Conservation (phyloP, 2,113 vertebrate genomes). For the Zosterops hypoxanthus region DNA sequence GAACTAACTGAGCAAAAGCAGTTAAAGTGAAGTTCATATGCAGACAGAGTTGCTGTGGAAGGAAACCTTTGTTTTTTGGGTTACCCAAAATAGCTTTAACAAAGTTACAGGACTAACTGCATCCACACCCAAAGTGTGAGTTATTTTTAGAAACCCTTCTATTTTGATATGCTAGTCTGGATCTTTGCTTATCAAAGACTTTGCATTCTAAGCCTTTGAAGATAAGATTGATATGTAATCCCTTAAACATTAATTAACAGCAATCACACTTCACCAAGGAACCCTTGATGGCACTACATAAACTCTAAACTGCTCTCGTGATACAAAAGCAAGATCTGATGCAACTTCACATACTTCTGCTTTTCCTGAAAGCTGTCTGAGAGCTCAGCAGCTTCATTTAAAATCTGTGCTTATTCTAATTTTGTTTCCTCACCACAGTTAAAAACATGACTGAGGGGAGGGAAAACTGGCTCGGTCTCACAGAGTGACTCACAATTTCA, state of each 20-base stretch:
- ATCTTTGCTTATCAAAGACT: background rate
- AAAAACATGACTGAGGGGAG: background rate
- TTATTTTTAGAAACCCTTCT: conserved; percentile 20
- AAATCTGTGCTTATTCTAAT: background rate
- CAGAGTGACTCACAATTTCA: conserved; percentile 3
- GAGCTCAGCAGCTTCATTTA: background rate
- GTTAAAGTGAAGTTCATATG: background rate
- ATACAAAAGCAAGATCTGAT: background rate
- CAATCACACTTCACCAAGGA: background rate
- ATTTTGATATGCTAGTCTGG: background rate
- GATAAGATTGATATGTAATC: background rate
- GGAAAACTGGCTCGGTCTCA: conserved; percentile 12
- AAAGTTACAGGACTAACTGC: background rate
- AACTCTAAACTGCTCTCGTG: background rate
- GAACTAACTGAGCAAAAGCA: background rate
- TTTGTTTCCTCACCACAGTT: background rate
- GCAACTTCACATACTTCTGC: background rate
- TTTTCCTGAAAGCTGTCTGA: conserved; percentile 6
- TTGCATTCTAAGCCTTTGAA: background rate
- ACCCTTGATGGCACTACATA: background rate
- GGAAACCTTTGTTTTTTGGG: background rate
- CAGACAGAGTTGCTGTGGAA: background rate
- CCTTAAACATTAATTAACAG: background rate
- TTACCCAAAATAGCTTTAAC: conserved; percentile 17
- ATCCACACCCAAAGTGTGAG: background rate